phyloP scores from a whole-genome alignment of 2,797 vertebrate species.

The Gymnodraco acuticeps region DNA sequence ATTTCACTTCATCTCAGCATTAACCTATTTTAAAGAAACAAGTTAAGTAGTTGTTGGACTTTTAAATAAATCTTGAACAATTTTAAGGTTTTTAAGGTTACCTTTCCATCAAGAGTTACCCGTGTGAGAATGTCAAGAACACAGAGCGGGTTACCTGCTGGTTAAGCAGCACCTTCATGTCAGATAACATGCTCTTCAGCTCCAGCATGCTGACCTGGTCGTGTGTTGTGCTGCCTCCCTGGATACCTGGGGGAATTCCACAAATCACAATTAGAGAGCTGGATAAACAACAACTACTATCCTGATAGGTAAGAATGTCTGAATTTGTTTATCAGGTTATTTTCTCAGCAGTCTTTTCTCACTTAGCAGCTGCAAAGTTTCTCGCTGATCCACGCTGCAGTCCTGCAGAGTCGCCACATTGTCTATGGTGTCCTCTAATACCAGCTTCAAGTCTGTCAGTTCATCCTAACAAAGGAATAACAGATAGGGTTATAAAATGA shows the following conservation, averaged over 20 bases:
- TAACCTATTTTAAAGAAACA: not conserved
- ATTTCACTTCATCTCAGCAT: constrained; percentile 4
- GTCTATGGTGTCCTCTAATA: constrained; percentile 91
- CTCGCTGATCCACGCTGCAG: constrained; percentile 88
- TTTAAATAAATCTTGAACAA: not conserved
- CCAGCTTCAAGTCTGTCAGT: constrained; percentile 93
- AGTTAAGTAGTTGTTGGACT: not conserved
- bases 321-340: no score
- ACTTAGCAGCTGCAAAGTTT: constrained; percentile 90
- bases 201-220: constrained; percentile 91
- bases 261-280: constrained; percentile 7
- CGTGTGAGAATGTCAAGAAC: not conserved
- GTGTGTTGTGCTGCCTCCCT: constrained; percentile 86
- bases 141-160: constrained; percentile 88
- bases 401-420: constrained; percentile 94
- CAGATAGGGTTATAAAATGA: constrained; percentile 5
- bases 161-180: constrained; percentile 93
- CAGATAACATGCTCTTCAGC: constrained; percentile 91
- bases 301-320: not conserved
- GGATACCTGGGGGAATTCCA: constrained; percentile 57
- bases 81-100: not conserved
- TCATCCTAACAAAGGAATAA: constrained; percentile 81
- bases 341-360: constrained; percentile 41
- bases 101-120: constrained; percentile 1
- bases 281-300: not conserved